Conservation (phyloP, 2,797 vertebrate genomes). For the Sciurus carolinensis region DNA sequence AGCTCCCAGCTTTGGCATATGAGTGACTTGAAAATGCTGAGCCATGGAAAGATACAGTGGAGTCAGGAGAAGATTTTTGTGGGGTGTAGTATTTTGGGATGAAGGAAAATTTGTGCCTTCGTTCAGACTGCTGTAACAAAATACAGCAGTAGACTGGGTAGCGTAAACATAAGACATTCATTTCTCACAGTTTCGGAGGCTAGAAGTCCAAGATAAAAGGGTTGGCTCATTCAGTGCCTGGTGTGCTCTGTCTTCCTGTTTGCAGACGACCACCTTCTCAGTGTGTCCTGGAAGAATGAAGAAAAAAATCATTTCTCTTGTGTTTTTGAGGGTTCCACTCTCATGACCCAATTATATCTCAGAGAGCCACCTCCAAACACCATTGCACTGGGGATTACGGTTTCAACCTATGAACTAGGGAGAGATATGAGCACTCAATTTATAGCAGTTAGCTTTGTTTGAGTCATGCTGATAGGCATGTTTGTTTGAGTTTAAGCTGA, state of each 20-base stretch:
- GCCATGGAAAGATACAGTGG: not conserved
- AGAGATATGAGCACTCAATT: not conserved
- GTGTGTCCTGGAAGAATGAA: not conserved
- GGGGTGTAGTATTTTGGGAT: conserved; percentile 9
- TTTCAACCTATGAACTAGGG: not conserved
- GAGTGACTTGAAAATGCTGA: conserved; percentile 19
- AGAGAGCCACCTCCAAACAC: not conserved
- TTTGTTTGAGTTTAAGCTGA: not conserved
- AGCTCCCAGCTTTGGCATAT: not conserved
- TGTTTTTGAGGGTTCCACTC: not conserved
- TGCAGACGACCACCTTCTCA: not conserved
- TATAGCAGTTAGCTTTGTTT: not conserved
- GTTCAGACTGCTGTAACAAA: conserved; percentile 6
- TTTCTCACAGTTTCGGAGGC: not conserved
- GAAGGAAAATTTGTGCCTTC: not conserved
- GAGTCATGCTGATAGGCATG: not conserved
- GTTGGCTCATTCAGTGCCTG: not conserved
- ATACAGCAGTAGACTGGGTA: not conserved
- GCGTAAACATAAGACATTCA: not conserved
- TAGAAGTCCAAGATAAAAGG: not conserved
- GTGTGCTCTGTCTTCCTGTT: not conserved
- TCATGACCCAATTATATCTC: not conserved
- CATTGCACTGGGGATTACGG: not conserved
- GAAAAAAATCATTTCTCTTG: not conserved
- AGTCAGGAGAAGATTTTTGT: not conserved